Conservation (phyloP, 2,113 vertebrate species). For the Rhagologus leucostigma region DNA sequence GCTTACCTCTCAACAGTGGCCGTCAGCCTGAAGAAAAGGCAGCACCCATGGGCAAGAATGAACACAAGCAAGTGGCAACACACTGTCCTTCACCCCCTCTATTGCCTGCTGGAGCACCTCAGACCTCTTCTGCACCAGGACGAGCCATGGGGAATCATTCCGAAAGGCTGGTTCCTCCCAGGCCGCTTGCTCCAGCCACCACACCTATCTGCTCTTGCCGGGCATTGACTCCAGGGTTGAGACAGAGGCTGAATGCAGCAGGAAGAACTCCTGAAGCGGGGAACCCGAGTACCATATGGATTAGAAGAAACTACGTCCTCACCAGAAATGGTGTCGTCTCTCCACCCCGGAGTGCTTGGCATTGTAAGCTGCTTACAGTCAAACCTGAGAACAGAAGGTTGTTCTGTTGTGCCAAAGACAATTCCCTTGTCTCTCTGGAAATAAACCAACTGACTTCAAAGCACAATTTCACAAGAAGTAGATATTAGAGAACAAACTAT, state of each 20-base stretch:
- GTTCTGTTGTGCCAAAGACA: not conserved
- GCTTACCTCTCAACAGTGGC: not conserved
- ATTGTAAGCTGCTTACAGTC: not conserved
- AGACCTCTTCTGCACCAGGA: not conserved
- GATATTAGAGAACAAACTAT: not conserved
- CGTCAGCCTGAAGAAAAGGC: not conserved
- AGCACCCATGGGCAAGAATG: not conserved
- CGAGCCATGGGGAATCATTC: not conserved
- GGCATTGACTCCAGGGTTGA: not conserved
- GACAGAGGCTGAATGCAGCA: not conserved
- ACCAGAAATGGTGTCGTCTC: not conserved
- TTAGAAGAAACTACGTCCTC: not conserved
- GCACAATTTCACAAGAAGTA: not conserved
- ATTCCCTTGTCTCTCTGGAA: not conserved
- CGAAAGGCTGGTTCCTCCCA: not conserved
- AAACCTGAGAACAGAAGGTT: not conserved
- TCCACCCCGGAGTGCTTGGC: not conserved
- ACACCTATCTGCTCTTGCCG: not conserved
- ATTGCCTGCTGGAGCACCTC: conserved; percentile 12
- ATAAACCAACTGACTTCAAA: not conserved
- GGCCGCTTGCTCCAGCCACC: not conserved
- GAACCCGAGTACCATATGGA: not conserved
- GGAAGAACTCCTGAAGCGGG: not conserved
- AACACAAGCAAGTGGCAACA: not conserved
- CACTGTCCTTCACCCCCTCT: conserved; percentile 17